These are phyloP conservation scores for Carcina quercana DNA, from an alignment of 2,888 invertebrate species.

Conservation along the genomic window DNA sequence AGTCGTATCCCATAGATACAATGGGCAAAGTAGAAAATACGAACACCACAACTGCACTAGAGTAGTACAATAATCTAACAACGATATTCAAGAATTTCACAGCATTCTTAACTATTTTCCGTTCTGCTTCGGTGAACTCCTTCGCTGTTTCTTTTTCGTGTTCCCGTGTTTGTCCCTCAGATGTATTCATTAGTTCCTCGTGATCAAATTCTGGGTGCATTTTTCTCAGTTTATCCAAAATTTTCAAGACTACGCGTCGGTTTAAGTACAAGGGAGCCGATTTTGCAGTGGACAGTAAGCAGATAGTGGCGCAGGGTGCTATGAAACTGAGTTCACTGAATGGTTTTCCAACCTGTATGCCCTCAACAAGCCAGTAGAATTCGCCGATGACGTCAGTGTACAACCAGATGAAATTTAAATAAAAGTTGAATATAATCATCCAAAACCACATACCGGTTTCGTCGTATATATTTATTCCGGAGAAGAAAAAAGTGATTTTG, in stretches of 20 bases:
- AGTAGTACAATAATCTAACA: constrained; percentile 21
- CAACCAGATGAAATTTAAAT: constrained; percentile 32
- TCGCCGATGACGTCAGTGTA: constrained; percentile 39
- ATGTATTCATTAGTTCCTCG: constrained; percentile 9
- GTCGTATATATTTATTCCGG: constrained; percentile 32
- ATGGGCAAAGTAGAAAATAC: constrained; percentile 36
- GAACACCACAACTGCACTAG: constrained; percentile 24
- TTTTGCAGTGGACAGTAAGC: constrained; percentile 37
- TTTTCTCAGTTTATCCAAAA: constrained; percentile 30
- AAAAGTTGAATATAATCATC: constrained; percentile 4
- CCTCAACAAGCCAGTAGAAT: constrained; percentile 35
- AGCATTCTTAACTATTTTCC: constrained; percentile 26
- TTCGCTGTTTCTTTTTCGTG: too few relatives aligned
- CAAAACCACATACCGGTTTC: neutral
- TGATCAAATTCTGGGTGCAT: constrained; percentile 29
- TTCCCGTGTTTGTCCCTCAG: constrained; percentile 3
- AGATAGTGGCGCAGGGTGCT: constrained; percentile 39
- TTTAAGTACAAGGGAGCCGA: constrained; percentile 28
- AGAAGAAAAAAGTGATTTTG: constrained; percentile 28
- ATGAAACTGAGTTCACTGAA: constrained; percentile 38
- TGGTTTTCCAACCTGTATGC: constrained; percentile 26
- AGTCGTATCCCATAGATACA: constrained; percentile 30
- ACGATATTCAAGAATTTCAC: constrained; percentile 20
- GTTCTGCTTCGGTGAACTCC: constrained; percentile 11
- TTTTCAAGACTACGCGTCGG: constrained; percentile 22